phyloP scores from a whole-genome alignment of 2,113 vertebrate species.

The Atherinomorus stipes region DNA sequence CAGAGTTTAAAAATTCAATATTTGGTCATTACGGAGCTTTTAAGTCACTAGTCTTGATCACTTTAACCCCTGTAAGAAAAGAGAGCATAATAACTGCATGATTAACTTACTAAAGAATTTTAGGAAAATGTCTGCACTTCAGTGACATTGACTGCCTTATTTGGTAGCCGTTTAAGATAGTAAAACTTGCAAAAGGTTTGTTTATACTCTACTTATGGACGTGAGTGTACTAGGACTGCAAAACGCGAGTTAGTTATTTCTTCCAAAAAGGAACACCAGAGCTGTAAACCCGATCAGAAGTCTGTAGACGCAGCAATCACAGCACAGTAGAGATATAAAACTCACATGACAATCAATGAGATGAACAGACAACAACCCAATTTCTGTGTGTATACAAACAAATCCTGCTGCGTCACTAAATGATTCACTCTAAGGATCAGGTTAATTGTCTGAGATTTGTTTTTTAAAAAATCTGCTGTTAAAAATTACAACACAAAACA shows the following conservation, averaged over 20 bases:
- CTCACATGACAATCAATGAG: neutral
- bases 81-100: no score
- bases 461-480: neutral
- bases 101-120: no score
- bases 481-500: constrained; percentile 5
- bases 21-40: no score
- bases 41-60: no score
- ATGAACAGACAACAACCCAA: neutral
- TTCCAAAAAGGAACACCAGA: neutral
- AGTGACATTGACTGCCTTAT: no score
- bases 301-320: neutral
- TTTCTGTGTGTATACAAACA: constrained; percentile 7
- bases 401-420: constrained; percentile 15
- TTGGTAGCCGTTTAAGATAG: no score
- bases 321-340: neutral
- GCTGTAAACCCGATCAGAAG: neutral
- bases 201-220: no score
- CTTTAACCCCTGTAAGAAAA: no score
- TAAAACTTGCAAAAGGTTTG: no score
- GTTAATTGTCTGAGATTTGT: constrained; percentile 4
- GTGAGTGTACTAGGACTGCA: no score
- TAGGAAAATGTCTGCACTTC: no score
- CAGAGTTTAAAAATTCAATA: no score
- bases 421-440: constrained; percentile 21
- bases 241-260: neutral